A percentile compares a stretch with the other conserved stretches of the same genome.
Conservation (phyloP, 1,140 invertebrate species). For the Drepana arcuata region DNA sequence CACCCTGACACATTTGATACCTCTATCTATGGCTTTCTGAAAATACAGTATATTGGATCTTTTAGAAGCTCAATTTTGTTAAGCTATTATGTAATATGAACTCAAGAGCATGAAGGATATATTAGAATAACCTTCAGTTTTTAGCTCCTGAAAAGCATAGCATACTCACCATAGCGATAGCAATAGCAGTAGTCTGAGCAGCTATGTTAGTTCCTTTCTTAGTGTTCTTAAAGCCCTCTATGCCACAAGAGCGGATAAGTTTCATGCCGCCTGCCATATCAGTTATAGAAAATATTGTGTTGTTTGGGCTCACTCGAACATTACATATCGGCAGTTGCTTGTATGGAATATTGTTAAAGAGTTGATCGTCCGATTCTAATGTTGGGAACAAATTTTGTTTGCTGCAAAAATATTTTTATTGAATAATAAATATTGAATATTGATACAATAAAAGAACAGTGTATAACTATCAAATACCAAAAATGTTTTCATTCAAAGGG, state of each 20-base stretch:
- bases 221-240: conserved; percentile 95
- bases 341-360: conserved; percentile 86
- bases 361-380: conserved; percentile 76
- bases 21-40: conserved; percentile 82
- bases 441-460: too few species aligned
- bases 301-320: conserved; percentile 87
- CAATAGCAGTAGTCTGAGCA: conserved; percentile 92
- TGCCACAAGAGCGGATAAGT: conserved; percentile 81
- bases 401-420: too few species aligned
- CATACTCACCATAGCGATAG: conserved; percentile 77
- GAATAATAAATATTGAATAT: too few species aligned
- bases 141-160: too few species aligned
- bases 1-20: conserved; percentile 82
- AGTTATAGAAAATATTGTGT: conserved; percentile 86
- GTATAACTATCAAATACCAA: too few species aligned
- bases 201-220: conserved; percentile 97
- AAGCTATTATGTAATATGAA: too few species aligned
- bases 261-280: conserved; percentile 77
- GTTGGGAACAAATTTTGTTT: conserved; percentile 83
- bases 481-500: too few species aligned
- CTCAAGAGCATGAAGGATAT: too few species aligned
- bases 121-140: too few species aligned
- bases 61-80: too few species aligned
- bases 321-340: conserved; percentile 87
- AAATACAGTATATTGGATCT: conserved; percentile 29